A percentile compares a stretch with the other conserved stretches of the same genome.
These are phyloP conservation scores for Micrastur ruficollis DNA, from an alignment of 2,797 vertebrate species.

Conservation along the genomic window DNA sequence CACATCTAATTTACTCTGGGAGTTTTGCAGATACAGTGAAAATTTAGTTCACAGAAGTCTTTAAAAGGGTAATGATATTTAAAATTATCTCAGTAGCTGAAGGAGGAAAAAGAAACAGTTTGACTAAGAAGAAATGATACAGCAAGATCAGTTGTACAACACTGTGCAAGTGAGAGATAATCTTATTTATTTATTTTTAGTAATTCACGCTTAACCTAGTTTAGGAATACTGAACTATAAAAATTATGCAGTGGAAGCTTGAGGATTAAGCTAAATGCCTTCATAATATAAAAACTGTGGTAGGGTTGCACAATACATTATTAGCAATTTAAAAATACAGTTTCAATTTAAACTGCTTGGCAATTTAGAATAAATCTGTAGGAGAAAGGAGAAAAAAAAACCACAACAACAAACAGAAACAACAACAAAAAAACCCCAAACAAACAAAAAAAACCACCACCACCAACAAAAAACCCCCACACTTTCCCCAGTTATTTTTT, in stretches of 20 bases:
- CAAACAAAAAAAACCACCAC: too few relatives aligned
- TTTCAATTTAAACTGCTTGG: not conserved
- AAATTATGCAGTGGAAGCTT: not conserved
- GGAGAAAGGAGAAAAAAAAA: too few relatives aligned
- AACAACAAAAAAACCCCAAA: too few relatives aligned
- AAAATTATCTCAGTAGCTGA: not conserved
- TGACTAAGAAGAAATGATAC: not conserved
- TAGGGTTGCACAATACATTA: not conserved
- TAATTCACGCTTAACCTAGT: not conserved
- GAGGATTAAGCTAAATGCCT: not conserved
- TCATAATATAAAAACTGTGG: not conserved
- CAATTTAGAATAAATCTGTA: not conserved
- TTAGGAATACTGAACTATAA: not conserved
- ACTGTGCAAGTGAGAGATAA: not conserved
- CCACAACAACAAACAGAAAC: too few relatives aligned
- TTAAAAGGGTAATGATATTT: not conserved
- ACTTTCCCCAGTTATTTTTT: not conserved
- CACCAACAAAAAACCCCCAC: too few relatives aligned
- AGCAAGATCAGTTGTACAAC: not conserved
- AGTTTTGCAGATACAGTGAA: conserved; percentile 62
- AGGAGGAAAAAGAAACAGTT: not conserved
- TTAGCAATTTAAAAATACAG: not conserved
- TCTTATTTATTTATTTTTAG: not conserved
- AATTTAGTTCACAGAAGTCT: not conserved
- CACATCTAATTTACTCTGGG: conserved; percentile 75